These are phyloP conservation scores for Phoeniculus purpureus DNA, from an alignment of 2,797 vertebrate species.

Conservation along the genomic window DNA sequence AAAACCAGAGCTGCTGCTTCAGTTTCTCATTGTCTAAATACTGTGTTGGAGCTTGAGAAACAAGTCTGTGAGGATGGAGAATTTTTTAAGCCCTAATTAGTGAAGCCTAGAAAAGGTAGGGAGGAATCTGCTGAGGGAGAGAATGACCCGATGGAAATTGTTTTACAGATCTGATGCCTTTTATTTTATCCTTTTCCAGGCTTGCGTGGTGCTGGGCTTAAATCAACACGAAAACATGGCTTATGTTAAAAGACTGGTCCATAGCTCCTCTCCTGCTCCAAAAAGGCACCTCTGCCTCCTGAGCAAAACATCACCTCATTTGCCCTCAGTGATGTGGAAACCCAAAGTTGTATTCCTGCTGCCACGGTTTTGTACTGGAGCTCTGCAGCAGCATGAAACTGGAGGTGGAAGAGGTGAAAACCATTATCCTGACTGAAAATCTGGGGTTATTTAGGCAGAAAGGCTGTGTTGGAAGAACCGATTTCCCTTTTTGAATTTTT, in stretches of 20 bases:
- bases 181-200: not conserved
- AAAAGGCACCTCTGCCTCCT: not conserved
- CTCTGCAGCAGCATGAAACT: not conserved
- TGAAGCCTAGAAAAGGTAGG: not conserved
- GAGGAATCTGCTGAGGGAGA: not conserved
- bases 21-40: slow-evolving; percentile 12
- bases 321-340: not conserved
- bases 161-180: not conserved
- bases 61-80: not conserved
- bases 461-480: not conserved
- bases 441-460: not conserved
- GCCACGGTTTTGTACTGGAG: not conserved
- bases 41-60: slow-evolving; percentile 15
- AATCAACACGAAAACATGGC: not conserved
- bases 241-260: not conserved
- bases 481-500: not conserved
- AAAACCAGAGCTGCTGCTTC: slow-evolving; percentile 23
- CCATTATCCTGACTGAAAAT: not conserved
- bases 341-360: not conserved
- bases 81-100: not conserved
- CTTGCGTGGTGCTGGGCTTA: not conserved
- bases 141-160: not conserved
- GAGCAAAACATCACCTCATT: not conserved
- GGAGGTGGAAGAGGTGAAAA: not conserved
- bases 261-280: not conserved